These are phyloP conservation scores for Alectoris magna DNA, from an alignment of 2,797 vertebrate genomes.

Conservation along the genomic window DNA sequence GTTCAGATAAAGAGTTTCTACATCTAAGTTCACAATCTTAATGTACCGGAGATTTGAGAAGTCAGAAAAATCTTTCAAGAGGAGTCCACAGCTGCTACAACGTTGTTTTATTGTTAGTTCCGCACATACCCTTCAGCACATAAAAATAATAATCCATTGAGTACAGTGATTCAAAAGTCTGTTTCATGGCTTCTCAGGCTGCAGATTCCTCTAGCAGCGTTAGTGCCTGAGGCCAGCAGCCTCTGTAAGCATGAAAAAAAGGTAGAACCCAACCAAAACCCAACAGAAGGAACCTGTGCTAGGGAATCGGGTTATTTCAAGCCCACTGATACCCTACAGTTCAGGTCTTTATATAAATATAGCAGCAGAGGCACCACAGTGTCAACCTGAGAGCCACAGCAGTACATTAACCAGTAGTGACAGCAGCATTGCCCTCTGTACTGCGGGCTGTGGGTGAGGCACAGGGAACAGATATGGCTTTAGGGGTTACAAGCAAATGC, in stretches of 20 bases:
- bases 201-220: not conserved
- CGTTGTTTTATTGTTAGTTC: conserved; percentile 68
- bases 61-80: not conserved
- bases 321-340: not conserved
- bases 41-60: not conserved
- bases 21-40: not conserved
- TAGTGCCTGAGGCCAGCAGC: not conserved
- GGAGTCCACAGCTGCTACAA: not conserved
- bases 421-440: conserved; percentile 45
- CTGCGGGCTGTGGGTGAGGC: not conserved
- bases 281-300: not conserved
- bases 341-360: conserved; percentile 34
- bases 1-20: not conserved
- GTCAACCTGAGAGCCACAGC: not conserved
- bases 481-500: conserved; percentile 22
- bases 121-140: not conserved
- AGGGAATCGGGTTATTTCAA: not conserved
- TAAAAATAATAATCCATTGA: conserved; percentile 5
- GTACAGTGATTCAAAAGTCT: not conserved
- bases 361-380: conserved; percentile 56
- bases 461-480: conserved; percentile 71
- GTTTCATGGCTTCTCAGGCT: not conserved
- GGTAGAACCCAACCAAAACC: conserved; percentile 19
- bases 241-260: not conserved
- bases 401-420: not conserved